Base-by-base conservation (phyloP, 2,113 vertebrate genomes). In the Numenius arquata region DNA sequence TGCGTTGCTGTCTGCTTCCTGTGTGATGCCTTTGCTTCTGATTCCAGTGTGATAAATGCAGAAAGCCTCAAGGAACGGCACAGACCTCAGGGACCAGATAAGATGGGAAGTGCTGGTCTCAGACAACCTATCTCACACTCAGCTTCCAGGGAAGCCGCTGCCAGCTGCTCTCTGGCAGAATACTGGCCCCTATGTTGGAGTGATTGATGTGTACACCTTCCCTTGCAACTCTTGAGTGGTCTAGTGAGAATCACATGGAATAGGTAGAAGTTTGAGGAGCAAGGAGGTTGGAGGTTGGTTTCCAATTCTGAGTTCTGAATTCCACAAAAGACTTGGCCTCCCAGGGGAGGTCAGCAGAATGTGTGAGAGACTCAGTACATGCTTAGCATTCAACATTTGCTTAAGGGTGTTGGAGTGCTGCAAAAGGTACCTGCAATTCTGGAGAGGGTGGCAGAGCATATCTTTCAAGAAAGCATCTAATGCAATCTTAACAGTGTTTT, bases 161-260 rank as follows among this genome's bases (percentile, higher is more conserved):
- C 32, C 36, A 40, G 40, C 45, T 85, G 67, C 22, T 45, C 18
- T 75, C n/a, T 82, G 85, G n/a, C 80, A 82, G 38, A 59, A 20
- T 27, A 34, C 0, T 1, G 30, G 12, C 36, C 48, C 36, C 34
- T 68, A 1, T 0, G 7, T 36, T 76, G 48, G 29, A 41, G 30
- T 25, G 62, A 61, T n/a, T 40, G 20, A 29, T 74, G 36, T 12
- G 34, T 67, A 8, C 4, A 1, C 38, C 61, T 71, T 85, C 56
- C 43, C 58, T 65, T 90, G 52, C 56, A 23, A 55, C 48, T 67
- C 61, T 81, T 32, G 9, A 72, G 29, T 38, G 62, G 11, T 61
- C 63, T 83, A 45, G 23, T 53, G 45, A 59, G 45, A 91, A 40
- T 45, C 56, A 65, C 22, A 5, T 40, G 18, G 47, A 84, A 56